Evolutionary conservation across 37 sponge, comb jelly and placozoan genomes (phyloP).

Genomic region (Ephydatia muelleri): DNA sequence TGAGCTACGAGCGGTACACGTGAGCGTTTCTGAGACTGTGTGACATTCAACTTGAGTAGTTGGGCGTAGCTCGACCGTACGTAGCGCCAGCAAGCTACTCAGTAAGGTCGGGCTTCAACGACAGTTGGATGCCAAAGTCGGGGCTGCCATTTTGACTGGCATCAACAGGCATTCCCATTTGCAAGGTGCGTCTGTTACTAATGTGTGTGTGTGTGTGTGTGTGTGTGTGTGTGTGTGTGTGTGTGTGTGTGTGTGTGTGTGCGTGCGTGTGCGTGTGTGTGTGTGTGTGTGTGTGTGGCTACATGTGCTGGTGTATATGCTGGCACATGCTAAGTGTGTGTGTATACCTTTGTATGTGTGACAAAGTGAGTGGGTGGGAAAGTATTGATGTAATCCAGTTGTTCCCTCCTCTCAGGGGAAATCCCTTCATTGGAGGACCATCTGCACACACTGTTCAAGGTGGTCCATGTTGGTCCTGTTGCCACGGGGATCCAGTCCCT

Average conservation of each 20-base stretch:
- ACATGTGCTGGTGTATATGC: neutral
- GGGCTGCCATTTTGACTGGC: conserved; percentile 89
- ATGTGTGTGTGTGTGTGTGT: too few species aligned
- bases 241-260: too few species aligned
- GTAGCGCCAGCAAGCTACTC: too few species aligned
- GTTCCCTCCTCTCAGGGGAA: conserved; percentile 33
- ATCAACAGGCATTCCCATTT: conserved; percentile 97
- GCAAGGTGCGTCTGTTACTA: conserved; percentile 37
- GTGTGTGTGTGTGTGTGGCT: neutral
- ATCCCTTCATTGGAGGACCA: conserved; percentile 85
- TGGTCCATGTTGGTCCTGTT: conserved; percentile 86
- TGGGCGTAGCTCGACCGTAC: too few species aligned
- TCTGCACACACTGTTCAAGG: conserved; percentile 87
- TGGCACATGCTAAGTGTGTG: conserved; percentile 5
- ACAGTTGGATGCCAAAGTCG: conserved; percentile 83
- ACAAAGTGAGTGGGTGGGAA: neutral
- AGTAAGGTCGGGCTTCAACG: conserved; percentile 44
- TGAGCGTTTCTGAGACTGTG: neutral
- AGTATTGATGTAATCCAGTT: neutral
- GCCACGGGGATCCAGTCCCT: conserved; percentile 91
- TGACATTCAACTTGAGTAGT: too few species aligned
- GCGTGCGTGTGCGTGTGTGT: neutral
- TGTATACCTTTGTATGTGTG: conserved; percentile 28
- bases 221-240: too few species aligned
- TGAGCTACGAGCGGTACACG: neutral